Base-by-base conservation (phyloP, 2,888 invertebrate species). In the Drosophila kambysellisi region DNA sequence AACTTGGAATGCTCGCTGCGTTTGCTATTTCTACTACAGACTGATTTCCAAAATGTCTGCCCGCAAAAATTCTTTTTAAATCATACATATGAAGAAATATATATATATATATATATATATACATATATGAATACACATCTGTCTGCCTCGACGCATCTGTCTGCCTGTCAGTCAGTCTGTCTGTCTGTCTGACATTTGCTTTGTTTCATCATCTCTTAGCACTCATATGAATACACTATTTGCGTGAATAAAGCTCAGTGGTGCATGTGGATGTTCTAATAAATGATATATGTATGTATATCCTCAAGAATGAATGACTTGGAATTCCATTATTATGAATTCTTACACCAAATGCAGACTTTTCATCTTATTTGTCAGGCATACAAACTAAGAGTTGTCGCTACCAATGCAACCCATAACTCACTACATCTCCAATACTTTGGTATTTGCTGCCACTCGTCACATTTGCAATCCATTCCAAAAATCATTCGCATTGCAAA, bases 151-250 rank as follows among this genome's bases (percentile, higher is more conserved):
- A 25, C 62, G 43, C 46, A 29, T n/a, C 32, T 57, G 32, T 15
- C n/a, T 57, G 15, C 29, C 30, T 46, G 48, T 15, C 52, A 32
- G 57, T 46, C 20, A 12, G 43, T 32, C 53, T 35, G 29, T 59
- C 61, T 67, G 72, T 25, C 53, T 12, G 57, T 32, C 60, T 71
- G 69, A 62, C 48, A 65, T 76, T 80, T 79, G 72, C 72, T 74
- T 85, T 88, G 86, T 88, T 83, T 75, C 77, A 77, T 85, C 88
- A 82, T 66, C 74, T 73, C 65, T 72, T 17, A 41, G 39, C 70
- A 82, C 53, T 63, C 74, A 73, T 66, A 85, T 76, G 76, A 53
- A 70, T 62, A 56, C 30, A 76, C 75, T 79, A 78, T 81, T 75
- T 82, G 86, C 81, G 81, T 89, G 78, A 81, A 77, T 74, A 69